Evolutionary conservation across 2,113 vertebrate species (phyloP).

Genomic region (Collichthys lucidus): DNA sequence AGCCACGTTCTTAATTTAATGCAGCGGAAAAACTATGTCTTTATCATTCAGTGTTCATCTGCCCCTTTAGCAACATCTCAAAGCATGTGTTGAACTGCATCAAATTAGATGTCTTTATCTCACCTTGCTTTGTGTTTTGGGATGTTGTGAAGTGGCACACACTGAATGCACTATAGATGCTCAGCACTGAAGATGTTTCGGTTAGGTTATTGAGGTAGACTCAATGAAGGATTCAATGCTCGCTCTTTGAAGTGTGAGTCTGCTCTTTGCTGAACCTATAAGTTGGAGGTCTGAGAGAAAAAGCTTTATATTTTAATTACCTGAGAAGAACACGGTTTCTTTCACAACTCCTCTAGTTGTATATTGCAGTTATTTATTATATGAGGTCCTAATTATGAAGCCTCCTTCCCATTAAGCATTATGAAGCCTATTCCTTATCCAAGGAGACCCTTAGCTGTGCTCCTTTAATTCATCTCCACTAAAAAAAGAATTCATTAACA

Average conservation of each 20-base stretch:
- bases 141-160: constrained; percentile 34
- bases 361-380: neutral
- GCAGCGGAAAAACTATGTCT: neutral
- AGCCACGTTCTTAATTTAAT: constrained; percentile 3
- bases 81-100: constrained; percentile 29
- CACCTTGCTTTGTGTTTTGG: constrained; percentile 46
- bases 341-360: neutral
- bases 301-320: constrained; percentile 28
- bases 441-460: neutral
- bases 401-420: constrained; percentile 1
- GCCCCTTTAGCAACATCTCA: neutral
- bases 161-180: constrained; percentile 23
- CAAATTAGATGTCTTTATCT: constrained; percentile 51
- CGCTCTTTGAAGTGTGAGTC: constrained; percentile 48
- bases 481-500: constrained; percentile 60
- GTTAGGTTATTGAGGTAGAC: too few species aligned
- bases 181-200: constrained; percentile 21
- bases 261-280: constrained; percentile 36
- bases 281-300: constrained; percentile 14
- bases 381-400: constrained; percentile 13
- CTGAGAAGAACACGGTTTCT: constrained; percentile 2
- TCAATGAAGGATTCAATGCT: constrained; percentile 36
- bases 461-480: neutral
- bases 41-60: neutral
- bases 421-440: constrained; percentile 1